Conservation (phyloP, 2,888 invertebrate species). For the Orthosia cruda region DNA sequence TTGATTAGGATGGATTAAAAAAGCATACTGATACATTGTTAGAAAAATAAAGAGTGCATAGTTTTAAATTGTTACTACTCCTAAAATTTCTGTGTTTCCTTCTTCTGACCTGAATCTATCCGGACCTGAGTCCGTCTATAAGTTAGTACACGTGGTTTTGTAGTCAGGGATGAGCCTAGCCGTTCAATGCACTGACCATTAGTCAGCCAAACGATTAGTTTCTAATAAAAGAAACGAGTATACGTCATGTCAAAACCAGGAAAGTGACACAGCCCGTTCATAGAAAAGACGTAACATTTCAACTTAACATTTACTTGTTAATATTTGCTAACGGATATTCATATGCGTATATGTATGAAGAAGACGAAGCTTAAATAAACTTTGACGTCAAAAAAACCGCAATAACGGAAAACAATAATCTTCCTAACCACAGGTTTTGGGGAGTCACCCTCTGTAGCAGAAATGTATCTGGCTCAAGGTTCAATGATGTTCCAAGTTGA, state of each 20-base stretch:
- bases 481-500: not conserved
- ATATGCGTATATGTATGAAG: not conserved
- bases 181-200: not conserved
- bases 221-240: not conserved
- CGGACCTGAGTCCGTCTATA: not conserved
- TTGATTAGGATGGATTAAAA: no score
- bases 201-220: constrained; percentile 4
- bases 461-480: not conserved
- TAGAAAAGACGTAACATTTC: not conserved
- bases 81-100: not conserved
- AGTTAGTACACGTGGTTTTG: not conserved
- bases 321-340: constrained; percentile 49
- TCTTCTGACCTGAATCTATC: not conserved
- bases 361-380: constrained; percentile 14
- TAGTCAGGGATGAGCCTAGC: not conserved
- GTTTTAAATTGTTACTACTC: no score
- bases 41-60: no score
- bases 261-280: constrained; percentile 32
- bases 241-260: constrained; percentile 6
- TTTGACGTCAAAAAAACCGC: constrained; percentile 29
- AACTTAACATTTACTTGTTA: constrained; percentile 17
- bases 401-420: constrained; percentile 12
- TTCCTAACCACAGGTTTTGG: not conserved
- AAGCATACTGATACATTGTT: no score
- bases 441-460: not conserved